Evolutionary conservation across 2,888 invertebrate genomes (phyloP).

Genomic region (Orthonevra nobilis): DNA sequence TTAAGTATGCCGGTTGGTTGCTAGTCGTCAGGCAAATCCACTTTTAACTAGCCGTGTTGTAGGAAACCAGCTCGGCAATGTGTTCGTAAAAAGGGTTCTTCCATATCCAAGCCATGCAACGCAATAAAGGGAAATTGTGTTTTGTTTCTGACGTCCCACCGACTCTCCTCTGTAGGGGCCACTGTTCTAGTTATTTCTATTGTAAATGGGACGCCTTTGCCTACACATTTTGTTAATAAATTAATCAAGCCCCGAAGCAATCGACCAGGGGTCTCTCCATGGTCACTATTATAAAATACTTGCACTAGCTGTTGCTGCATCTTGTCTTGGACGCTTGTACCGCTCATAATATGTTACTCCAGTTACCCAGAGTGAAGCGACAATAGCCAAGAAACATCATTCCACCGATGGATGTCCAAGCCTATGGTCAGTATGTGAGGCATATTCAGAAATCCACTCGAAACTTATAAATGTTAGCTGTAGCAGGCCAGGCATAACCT

Average conservation of each 20-base stretch:
- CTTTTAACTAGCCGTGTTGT: conserved; percentile 47
- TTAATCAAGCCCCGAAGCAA: conserved; percentile 64
- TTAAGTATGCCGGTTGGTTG: conserved; percentile 25
- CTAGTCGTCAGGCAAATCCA: conserved; percentile 47
- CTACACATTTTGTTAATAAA: conserved; percentile 69
- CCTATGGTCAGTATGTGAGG: conserved; percentile 28
- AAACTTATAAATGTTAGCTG: conserved; percentile 29
- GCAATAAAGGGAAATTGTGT: conserved; percentile 43
- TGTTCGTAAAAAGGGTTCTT: conserved; percentile 52
- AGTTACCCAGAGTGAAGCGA: conserved; percentile 58
- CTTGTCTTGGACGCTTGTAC: conserved; percentile 42
- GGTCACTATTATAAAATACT: conserved; percentile 1
- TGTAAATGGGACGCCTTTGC: conserved; percentile 54
- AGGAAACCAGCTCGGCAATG: conserved; percentile 34
- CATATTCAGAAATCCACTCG: conserved; percentile 27
- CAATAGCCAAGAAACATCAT: conserved; percentile 31
- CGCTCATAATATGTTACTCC: conserved; percentile 46
- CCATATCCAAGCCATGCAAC: conserved; percentile 29
- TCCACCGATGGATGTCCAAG: conserved; percentile 2
- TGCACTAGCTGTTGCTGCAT: not conserved
- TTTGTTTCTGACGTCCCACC: conserved; percentile 21
- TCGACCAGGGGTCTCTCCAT: conserved; percentile 9
- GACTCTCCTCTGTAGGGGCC: not conserved
- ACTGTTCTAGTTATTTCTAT: conserved; percentile 20
- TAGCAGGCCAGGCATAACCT: conserved; percentile 63